phyloP scores from a whole-genome alignment of 2,113 vertebrate genomes.

The Cnemophilus loriae region DNA sequence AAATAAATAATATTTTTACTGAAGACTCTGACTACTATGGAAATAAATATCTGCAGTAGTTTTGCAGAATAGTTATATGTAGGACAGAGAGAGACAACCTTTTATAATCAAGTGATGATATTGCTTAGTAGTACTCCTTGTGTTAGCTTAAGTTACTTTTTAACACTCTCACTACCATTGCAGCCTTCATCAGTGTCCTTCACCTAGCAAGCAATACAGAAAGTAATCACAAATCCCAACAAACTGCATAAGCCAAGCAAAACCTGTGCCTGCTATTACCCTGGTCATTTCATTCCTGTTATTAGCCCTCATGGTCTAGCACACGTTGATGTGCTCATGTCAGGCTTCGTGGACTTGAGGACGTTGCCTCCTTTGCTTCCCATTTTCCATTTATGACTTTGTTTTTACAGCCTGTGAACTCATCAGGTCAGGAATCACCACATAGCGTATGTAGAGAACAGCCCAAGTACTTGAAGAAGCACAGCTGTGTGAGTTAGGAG shows the following conservation, averaged over 20 bases:
- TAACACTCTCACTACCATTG: neutral
- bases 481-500: neutral
- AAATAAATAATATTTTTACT: neutral
- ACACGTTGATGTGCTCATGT: neutral
- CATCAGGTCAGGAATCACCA: neutral
- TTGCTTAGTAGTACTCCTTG: neutral
- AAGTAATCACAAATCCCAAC: neutral
- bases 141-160: neutral
- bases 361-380: neutral
- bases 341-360: neutral
- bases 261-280: neutral
- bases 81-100: neutral
- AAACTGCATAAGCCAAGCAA: neutral
- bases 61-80: neutral
- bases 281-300: neutral
- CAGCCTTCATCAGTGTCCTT: neutral
- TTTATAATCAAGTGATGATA: neutral
- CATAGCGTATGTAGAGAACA: accelerated
- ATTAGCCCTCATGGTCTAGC: neutral
- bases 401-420: neutral
- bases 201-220: neutral
- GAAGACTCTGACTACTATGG: neutral
- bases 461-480: neutral
- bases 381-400: neutral
- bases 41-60: neutral